A percentile compares a stretch with the other conserved stretches of the same genome.
These are phyloP conservation scores for Actinernus sp. DNA, from an alignment of 92 coral and sea anemone species.

Conservation along the genomic window DNA sequence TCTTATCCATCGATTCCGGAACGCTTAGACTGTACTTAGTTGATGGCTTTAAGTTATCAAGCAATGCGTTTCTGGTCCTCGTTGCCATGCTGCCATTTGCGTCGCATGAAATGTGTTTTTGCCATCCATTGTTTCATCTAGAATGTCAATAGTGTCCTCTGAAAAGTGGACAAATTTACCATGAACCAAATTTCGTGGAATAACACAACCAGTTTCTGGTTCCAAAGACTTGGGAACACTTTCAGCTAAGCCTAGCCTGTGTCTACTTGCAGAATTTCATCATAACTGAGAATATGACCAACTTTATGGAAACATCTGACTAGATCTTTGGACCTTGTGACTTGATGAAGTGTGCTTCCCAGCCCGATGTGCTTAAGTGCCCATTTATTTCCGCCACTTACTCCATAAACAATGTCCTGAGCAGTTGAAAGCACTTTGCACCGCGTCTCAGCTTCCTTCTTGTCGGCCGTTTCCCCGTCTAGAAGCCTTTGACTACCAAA, in stretches of 20 bases:
- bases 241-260: slow-evolving; percentile 51
- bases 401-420: slow-evolving; percentile 54
- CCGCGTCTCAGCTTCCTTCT: slow-evolving; percentile 46
- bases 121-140: slow-evolving; percentile 46
- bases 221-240: slow-evolving; percentile 22
- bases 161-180: slow-evolving; percentile 35
- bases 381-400: slow-evolving; percentile 60
- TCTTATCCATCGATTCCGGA: slow-evolving; percentile 53
- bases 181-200: slow-evolving; percentile 40
- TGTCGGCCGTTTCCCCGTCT: slow-evolving; percentile 5
- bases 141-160: slow-evolving; percentile 67
- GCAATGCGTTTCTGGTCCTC: slow-evolving; percentile 34
- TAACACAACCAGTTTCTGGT: slow-evolving; percentile 19
- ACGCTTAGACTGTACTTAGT: slow-evolving; percentile 13
- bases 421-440: slow-evolving; percentile 37
- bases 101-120: slow-evolving; percentile 68
- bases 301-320: slow-evolving; percentile 57
- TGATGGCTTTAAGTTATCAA: slow-evolving; percentile 32
- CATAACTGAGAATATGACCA: slow-evolving; percentile 58
- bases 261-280: slow-evolving; percentile 62
- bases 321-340: slow-evolving; percentile 55
- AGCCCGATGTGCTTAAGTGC: slow-evolving; percentile 66
- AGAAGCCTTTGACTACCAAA: slow-evolving; percentile 42
- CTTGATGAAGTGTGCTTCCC: slow-evolving; percentile 68
- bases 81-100: slow-evolving; percentile 63